Evolutionary conservation across 64 coral and sea anemone genomes (phyloP).

Genomic region (Actinia tenebrosa): DNA sequence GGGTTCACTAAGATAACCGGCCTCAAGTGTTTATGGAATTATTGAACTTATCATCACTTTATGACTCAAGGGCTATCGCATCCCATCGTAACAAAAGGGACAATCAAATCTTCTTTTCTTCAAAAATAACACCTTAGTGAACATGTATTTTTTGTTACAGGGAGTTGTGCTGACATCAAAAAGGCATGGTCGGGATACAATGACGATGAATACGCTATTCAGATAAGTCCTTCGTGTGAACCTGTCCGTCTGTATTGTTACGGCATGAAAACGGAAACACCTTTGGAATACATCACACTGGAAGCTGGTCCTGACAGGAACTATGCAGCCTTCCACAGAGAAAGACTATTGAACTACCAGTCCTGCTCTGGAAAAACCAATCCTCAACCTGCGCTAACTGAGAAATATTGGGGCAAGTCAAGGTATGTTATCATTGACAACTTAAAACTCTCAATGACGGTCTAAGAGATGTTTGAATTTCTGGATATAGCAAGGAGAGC

Average conservation of each 20-base stretch:
- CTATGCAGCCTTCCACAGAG: slow-evolving; percentile 80
- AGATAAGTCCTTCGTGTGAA: slow-evolving; percentile 68
- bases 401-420: slow-evolving; percentile 92
- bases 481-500: no score
- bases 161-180: slow-evolving; percentile 80
- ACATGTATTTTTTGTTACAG: slow-evolving; percentile 25
- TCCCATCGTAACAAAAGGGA: no score
- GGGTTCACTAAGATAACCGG: no score
- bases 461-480: no score
- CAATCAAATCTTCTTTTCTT: neutral
- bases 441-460: no score
- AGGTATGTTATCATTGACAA: slow-evolving; percentile 30
- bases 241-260: slow-evolving; percentile 84
- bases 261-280: slow-evolving; percentile 73
- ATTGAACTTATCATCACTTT: no score
- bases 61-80: no score
- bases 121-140: neutral
- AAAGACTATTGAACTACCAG: slow-evolving; percentile 75
- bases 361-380: slow-evolving; percentile 76
- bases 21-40: no score
- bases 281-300: slow-evolving; percentile 91
- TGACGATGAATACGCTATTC: slow-evolving; percentile 84
- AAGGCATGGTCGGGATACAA: slow-evolving; percentile 77
- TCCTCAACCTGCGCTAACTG: slow-evolving; percentile 78
- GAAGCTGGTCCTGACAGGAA: slow-evolving; percentile 73